phyloP scores from a whole-genome alignment of 1,140 invertebrate genomes.

The Leptinotarsa texana region DNA sequence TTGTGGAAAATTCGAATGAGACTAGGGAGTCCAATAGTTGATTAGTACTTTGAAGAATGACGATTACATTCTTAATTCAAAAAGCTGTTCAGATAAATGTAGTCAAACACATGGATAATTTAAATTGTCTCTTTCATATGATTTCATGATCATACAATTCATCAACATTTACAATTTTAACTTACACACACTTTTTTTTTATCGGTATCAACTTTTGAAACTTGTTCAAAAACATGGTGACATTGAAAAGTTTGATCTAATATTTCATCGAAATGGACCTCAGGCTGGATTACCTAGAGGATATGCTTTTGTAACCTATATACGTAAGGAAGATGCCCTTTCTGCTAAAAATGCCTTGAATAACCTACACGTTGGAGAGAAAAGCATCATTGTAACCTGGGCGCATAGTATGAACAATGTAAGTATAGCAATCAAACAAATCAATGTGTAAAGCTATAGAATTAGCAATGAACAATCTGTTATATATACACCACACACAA shows the following conservation, averaged over 20 bases:
- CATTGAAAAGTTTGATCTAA: constrained; percentile 91
- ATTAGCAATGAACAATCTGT: no score
- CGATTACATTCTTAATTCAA: no score
- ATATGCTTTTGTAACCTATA: constrained; percentile 92
- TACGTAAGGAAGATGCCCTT: constrained; percentile 66
- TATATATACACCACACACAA: no score
- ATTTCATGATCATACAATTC: background rate
- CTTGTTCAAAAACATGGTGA: constrained; percentile 88
- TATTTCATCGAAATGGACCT: constrained; percentile 88
- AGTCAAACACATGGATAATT: no score
- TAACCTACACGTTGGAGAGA: constrained; percentile 74
- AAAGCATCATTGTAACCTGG: constrained; percentile 78
- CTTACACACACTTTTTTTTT: constrained; percentile 55
- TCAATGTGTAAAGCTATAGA: no score
- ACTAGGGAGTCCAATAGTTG: no score
- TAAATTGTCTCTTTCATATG: no score
- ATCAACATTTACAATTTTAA: constrained; percentile 44
- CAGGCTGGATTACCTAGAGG: constrained; percentile 85
- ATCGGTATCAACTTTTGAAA: constrained; percentile 92
- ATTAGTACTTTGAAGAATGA: no score
- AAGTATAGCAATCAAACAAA: constrained; percentile 43
- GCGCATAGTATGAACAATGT: constrained; percentile 77
- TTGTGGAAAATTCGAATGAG: no score
- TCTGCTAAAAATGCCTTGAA: constrained; percentile 72
- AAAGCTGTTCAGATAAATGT: no score